phyloP scores from a whole-genome alignment of 2,797 vertebrate genomes.

The Ctenochaetus hawaiiensis region DNA sequence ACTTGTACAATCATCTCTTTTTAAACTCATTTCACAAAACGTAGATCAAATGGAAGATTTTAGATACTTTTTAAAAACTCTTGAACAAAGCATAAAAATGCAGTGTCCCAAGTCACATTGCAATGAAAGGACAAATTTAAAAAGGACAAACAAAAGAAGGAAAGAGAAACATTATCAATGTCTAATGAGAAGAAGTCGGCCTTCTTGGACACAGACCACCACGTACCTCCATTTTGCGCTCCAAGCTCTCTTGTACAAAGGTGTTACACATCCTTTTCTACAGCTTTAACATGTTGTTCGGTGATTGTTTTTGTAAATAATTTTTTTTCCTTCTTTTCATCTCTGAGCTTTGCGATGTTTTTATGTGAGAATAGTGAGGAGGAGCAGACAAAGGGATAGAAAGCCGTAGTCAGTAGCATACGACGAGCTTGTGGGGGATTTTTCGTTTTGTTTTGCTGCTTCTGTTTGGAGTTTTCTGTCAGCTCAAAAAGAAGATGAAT shows the following conservation, averaged over 20 bases:
- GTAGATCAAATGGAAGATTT: conserved; percentile 44
- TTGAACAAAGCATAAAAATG: conserved; percentile 27
- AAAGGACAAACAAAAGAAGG: conserved; percentile 24
- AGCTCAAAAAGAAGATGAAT: conserved; percentile 56
- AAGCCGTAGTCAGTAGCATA: conserved; percentile 17
- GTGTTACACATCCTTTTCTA: conserved; percentile 32
- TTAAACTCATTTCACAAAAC: conserved; percentile 41
- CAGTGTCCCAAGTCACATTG: not conserved
- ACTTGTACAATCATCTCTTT: conserved; percentile 54
- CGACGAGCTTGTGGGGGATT: not conserved
- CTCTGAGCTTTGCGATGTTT: conserved; percentile 43
- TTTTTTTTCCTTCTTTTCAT: conserved; percentile 26
- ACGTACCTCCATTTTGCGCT: conserved; percentile 68
- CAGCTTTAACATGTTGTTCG: conserved; percentile 47
- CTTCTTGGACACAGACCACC: conserved; percentile 58
- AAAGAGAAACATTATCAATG: conserved; percentile 26
- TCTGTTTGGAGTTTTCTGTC: conserved; percentile 15
- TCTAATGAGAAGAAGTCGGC: conserved; percentile 33
- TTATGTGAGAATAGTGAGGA: conserved; percentile 25
- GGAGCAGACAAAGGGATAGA: conserved; percentile 54
- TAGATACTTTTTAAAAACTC: conserved; percentile 57
- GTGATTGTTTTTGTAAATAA: conserved; percentile 15
- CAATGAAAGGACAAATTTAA: not conserved
- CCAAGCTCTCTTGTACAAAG: conserved; percentile 42
- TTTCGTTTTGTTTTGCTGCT: not conserved